Conservation (phyloP, 2,888 invertebrate genomes). For the Incurvaria masculella region DNA sequence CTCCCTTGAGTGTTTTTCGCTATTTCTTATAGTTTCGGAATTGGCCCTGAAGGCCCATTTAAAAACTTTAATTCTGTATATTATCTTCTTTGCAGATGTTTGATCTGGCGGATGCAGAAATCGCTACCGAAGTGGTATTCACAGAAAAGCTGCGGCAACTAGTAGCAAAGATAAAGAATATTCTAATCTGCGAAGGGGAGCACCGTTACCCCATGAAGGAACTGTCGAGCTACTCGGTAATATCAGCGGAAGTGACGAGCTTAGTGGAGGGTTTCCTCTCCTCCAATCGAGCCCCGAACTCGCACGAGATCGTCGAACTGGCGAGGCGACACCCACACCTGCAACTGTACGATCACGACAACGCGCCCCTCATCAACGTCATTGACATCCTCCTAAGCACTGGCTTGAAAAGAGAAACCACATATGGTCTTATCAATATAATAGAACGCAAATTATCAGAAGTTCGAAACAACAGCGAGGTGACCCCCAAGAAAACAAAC, state of each 20-base stretch:
- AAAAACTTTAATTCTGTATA: too few relatives aligned
- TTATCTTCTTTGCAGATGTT: too few relatives aligned
- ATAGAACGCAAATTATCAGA: slow-evolving; percentile 50
- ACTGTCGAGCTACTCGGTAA: slow-evolving; percentile 55
- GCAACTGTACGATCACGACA: slow-evolving; percentile 47
- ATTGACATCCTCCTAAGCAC: slow-evolving; percentile 48
- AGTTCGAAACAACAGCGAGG: slow-evolving; percentile 40
- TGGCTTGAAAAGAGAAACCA: slow-evolving; percentile 48
- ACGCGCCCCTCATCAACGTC: slow-evolving; percentile 48
- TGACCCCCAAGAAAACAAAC: slow-evolving; percentile 43
- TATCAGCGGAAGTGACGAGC: slow-evolving; percentile 59
- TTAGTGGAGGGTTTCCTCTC: slow-evolving; percentile 59
- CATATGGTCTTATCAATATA: slow-evolving; percentile 48
- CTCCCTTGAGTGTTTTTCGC: too few relatives aligned
- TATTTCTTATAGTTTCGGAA: too few relatives aligned
- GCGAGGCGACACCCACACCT: slow-evolving; percentile 44
- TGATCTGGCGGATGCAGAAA: slow-evolving; percentile 59
- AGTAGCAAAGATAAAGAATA: slow-evolving; percentile 49
- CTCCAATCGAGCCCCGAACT: slow-evolving; percentile 45
- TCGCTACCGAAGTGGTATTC: slow-evolving; percentile 66
- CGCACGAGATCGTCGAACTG: slow-evolving; percentile 46
- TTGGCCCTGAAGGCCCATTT: too few relatives aligned
- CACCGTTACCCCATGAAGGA: slow-evolving; percentile 49
- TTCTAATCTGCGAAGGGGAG: slow-evolving; percentile 42
- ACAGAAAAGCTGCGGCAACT: slow-evolving; percentile 60